Conservation (phyloP, 2,797 vertebrate species). For the Emydoidea blandingii region DNA sequence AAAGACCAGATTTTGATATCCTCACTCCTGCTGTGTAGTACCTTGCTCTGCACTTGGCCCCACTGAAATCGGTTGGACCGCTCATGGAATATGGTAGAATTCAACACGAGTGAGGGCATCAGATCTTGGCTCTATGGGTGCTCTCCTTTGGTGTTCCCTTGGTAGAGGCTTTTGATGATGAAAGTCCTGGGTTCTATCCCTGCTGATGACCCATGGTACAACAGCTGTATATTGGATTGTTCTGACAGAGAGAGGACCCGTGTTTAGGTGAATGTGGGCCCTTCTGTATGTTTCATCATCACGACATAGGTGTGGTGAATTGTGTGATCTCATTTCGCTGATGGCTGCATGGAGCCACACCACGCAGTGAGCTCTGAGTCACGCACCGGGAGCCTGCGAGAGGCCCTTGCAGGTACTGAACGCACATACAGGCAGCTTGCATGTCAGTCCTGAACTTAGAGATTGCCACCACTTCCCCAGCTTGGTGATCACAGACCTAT, state of each 20-base stretch:
- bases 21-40: not conserved
- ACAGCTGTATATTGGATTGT: not conserved
- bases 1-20: not conserved
- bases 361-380: not conserved
- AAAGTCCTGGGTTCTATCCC: not conserved
- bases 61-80: no score
- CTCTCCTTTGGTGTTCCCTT: not conserved
- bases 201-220: not conserved
- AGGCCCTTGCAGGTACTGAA: not conserved
- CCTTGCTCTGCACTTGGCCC: fast-evolving
- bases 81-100: not conserved
- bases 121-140: not conserved
- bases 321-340: not conserved
- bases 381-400: not conserved
- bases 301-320: not conserved
- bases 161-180: not conserved
- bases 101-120: not conserved
- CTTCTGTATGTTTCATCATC: not conserved
- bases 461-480: not conserved
- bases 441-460: not conserved
- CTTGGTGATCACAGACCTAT: not conserved
- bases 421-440: not conserved
- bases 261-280: not conserved
- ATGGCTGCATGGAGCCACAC: not conserved
- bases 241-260: not conserved